Evolutionary conservation across 2,113 vertebrate genomes (phyloP).

Genomic region (Myxocyprinus asiaticus): DNA sequence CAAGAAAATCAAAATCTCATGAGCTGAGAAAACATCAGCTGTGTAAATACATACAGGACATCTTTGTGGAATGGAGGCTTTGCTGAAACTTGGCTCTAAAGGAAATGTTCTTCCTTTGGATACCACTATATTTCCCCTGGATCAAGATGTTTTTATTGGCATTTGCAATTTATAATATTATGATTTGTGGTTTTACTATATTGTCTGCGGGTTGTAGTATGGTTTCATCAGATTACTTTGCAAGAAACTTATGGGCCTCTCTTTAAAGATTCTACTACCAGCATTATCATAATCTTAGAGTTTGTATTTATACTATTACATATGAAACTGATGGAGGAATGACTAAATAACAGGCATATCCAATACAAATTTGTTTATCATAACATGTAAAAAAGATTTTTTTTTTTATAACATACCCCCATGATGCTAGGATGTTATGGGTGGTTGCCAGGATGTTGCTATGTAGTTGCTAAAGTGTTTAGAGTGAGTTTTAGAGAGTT

Average conservation of each 20-base stretch:
- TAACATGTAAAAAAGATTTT: neutral
- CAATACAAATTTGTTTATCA: too few relatives aligned
- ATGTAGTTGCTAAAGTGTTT: too few relatives aligned
- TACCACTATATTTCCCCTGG: neutral
- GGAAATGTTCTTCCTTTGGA: conserved; percentile 33
- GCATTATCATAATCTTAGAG: neutral
- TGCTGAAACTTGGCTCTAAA: conserved; percentile 21
- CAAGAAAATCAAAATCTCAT: conserved; percentile 43
- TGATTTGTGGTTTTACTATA: conserved; percentile 45
- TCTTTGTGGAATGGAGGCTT: neutral
- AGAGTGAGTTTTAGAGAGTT: too few relatives aligned
- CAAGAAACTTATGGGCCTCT: neutral
- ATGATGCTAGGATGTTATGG: too few relatives aligned
- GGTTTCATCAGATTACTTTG: conserved; percentile 44
- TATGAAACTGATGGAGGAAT: neutral
- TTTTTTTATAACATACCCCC: too few relatives aligned
- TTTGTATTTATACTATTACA: neutral
- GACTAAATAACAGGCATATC: neutral
- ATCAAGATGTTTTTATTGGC: conserved; percentile 48
- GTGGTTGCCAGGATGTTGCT: too few relatives aligned
- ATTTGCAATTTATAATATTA: conserved; percentile 15
- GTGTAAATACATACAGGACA: conserved; percentile 50
- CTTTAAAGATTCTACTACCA: neutral
- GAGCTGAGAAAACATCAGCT: conserved; percentile 48
- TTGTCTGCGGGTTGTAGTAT: conserved; percentile 23